Percentiles rank a stretch among this genome's conserved stretches.
Evolutionary conservation across 2,888 invertebrate species (phyloP).

Genomic region (Brachylomia viminalis): DNA sequence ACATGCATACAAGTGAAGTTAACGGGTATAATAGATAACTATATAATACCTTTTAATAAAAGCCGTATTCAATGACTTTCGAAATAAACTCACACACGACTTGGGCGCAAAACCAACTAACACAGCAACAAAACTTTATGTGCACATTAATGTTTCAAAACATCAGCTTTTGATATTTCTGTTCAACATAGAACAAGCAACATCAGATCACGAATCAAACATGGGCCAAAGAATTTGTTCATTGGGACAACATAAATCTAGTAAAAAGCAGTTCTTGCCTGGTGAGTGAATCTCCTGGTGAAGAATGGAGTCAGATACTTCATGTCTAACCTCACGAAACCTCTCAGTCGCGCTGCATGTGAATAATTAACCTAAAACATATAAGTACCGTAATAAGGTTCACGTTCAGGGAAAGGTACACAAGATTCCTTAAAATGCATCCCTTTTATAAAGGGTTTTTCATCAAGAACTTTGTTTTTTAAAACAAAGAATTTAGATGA

Average conservation of each 20-base stretch:
- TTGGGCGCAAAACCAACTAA: neutral
- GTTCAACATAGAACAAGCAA: neutral
- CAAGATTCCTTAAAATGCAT: neutral
- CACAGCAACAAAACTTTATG: neutral
- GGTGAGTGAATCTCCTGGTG: constrained; percentile 98
- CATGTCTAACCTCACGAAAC: constrained; percentile 97
- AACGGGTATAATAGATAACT: no score
- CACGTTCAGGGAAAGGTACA: neutral
- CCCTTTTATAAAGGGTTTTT: no score
- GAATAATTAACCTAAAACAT: constrained; percentile 92
- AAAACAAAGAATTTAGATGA: no score
- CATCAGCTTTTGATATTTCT: neutral
- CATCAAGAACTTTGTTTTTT: no score
- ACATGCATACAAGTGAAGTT: no score
- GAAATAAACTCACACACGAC: neutral
- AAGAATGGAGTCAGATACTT: constrained; percentile 99
- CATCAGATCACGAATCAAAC: neutral
- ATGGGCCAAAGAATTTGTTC: neutral
- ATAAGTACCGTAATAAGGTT: neutral
- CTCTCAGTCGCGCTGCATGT: constrained; percentile 93
- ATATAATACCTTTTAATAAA: no score
- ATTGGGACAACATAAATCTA: neutral
- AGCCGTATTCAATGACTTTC: neutral
- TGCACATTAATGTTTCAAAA: neutral
- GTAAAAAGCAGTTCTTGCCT: constrained; percentile 88